Base-by-base conservation (phyloP, 2,888 invertebrate genomes). In the Fragum sueziense region DNA sequence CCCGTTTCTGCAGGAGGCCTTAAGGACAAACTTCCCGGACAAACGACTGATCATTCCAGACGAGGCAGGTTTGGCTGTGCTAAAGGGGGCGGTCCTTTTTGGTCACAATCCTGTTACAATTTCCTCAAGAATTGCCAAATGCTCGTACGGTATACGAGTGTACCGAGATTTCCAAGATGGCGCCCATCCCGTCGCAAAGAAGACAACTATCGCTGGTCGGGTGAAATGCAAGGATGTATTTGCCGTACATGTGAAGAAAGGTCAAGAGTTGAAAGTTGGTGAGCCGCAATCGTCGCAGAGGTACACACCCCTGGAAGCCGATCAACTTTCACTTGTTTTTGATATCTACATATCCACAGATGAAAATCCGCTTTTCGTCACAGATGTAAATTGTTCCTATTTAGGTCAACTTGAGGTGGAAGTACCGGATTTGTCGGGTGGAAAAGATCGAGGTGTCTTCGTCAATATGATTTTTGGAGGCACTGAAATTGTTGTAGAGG, bases 41-140 rank as follows among this genome's bases (percentile, higher is more conserved):
- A 76, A 77, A 47, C 59, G 84, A 14, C 61, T 87, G 0, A 85
- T 86, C 25, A 85, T 85, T 61, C 87, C 87, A 9, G 83, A 78
- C 41, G 86, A 87, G 25, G 85, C 86, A 14, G 86, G 86, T 14
- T 67, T 87, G n/a, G 84, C 81, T n/a, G 86, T 87, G 4, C 73
- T 87, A 14, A 87, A 87, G 65, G 87, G 87, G 20, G 87, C 86
- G n/a, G 85, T 87, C 2, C 67, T 86, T 17, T 86, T 79, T 82
- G 87, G 86, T 4, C 85, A 85, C 34, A 78, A 79, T 31, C 85
- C 87, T 0, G 62, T 79, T 6, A 80, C 81, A 20, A 85, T 86
- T 52, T 65, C 73, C 6, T 84, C 85, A 1, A 74, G 86, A 27
- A 71, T 85, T 33, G 84, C 85, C 31, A 85, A 80, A 70, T 85